phyloP scores from a whole-genome alignment of 2,888 invertebrate genomes.

The Zelleria hepariella region DNA sequence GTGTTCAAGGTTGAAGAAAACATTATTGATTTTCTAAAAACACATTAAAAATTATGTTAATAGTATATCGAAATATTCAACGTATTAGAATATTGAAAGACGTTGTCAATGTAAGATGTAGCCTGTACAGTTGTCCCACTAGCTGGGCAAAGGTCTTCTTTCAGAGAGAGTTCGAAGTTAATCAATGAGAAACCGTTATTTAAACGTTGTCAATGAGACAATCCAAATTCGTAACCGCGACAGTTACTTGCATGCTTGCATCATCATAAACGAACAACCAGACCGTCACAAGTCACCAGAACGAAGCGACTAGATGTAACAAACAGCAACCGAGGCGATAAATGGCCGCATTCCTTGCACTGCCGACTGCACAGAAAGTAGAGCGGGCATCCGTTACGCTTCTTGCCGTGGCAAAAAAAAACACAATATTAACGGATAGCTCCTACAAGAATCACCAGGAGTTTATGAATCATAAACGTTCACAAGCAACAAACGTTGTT shows the following conservation, averaged over 20 bases:
- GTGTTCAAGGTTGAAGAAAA: too few species aligned
- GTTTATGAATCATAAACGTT: not conserved
- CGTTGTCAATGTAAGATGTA: too few species aligned
- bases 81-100: too few species aligned
- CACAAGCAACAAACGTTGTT: not conserved
- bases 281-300: not conserved
- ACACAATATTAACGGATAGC: not conserved
- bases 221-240: not conserved
- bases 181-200: too few species aligned
- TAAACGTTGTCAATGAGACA: too few species aligned
- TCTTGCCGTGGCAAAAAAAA: not conserved
- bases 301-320: not conserved
- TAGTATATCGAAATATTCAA: too few species aligned
- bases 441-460: not conserved
- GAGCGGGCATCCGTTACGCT: constrained; percentile 48
- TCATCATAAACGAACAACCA: constrained; percentile 1
- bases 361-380: constrained; percentile 43
- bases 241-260: not conserved
- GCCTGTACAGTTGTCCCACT: too few species aligned
- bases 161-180: too few species aligned
- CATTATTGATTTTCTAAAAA: too few species aligned
- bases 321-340: constrained; percentile 25
- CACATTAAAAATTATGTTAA: too few species aligned
- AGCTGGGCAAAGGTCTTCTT: too few species aligned
- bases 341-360: constrained; percentile 57